phyloP scores from a whole-genome alignment of 1,140 invertebrate genomes.

The Drosophila suzukii region DNA sequence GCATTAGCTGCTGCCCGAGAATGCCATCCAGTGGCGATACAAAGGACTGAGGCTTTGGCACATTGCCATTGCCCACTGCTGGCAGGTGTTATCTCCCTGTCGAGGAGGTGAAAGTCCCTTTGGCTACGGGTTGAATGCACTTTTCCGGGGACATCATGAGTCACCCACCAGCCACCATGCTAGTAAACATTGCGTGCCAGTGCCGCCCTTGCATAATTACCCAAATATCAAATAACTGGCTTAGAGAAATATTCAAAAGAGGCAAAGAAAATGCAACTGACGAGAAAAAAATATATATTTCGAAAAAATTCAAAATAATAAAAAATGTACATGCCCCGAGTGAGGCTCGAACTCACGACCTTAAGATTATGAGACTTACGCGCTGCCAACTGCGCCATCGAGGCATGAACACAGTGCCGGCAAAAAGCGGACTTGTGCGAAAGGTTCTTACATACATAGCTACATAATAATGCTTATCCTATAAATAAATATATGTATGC shows the following conservation, averaged over 20 bases:
- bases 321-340: conserved; percentile 89
- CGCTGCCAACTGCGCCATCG: conserved; percentile 97
- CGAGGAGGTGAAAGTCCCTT: conserved; percentile 6
- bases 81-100: conserved; percentile 16
- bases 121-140: conserved; percentile 15
- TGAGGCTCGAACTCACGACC: conserved; percentile 98
- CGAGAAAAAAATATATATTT: conserved; percentile 1
- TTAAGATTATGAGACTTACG: conserved; percentile 99
- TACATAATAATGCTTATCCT: background rate
- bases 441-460: conserved; percentile 4
- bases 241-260: background rate
- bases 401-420: conserved; percentile 85
- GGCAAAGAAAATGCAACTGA: background rate
- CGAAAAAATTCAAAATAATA: background rate
- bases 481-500: background rate
- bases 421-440: conserved; percentile 4
- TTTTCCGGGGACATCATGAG: conserved; percentile 7
- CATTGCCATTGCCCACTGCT: background rate
- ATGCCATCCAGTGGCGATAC: conserved; percentile 5
- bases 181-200: conserved; percentile 2
- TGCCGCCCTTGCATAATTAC: conserved; percentile 10
- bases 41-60: conserved; percentile 29
- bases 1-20: conserved; percentile 3
- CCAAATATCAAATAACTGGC: conserved; percentile 11
- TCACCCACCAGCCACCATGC: conserved; percentile 1